These are phyloP conservation scores for Lichenostomus cassidix DNA, from an alignment of 2,113 vertebrate genomes.

Conservation along the genomic window DNA sequence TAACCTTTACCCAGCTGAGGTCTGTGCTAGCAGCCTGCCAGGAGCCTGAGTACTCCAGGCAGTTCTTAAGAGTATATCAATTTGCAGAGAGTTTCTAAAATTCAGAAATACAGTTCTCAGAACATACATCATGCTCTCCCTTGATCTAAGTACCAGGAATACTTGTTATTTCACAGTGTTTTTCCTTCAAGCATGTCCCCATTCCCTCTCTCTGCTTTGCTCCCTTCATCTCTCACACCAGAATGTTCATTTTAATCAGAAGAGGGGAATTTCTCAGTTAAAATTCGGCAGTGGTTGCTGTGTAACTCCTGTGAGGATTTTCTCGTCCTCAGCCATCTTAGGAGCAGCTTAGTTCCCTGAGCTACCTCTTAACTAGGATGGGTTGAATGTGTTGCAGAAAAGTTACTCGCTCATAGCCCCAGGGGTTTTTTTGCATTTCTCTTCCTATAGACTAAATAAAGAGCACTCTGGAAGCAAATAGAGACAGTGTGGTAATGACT, in stretches of 20 bases:
- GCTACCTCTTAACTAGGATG: background rate
- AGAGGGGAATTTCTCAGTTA: background rate
- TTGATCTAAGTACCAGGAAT: background rate
- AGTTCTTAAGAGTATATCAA: background rate
- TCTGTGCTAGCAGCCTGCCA: background rate
- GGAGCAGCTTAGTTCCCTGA: background rate
- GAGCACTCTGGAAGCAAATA: background rate
- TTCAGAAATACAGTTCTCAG: background rate
- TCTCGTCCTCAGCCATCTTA: background rate
- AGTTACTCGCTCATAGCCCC: background rate
- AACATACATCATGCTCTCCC: rapidly evolving
- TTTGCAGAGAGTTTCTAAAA: background rate
- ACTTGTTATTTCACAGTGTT: background rate
- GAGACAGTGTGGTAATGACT: background rate
- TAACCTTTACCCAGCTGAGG: background rate
- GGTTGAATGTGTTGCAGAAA: background rate
- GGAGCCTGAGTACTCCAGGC: background rate
- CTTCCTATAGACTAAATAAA: background rate
- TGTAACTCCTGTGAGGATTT: background rate
- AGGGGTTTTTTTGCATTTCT: background rate
- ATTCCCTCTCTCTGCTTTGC: background rate
- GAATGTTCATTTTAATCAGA: background rate
- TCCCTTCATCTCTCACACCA: background rate
- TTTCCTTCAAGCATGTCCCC: background rate
- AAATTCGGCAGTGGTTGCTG: background rate